Evolutionary conservation across 1,140 invertebrate species (phyloP), one percentile per base, ranked within the genome.

Genomic region (Melipona quadrifasciata): DNA sequence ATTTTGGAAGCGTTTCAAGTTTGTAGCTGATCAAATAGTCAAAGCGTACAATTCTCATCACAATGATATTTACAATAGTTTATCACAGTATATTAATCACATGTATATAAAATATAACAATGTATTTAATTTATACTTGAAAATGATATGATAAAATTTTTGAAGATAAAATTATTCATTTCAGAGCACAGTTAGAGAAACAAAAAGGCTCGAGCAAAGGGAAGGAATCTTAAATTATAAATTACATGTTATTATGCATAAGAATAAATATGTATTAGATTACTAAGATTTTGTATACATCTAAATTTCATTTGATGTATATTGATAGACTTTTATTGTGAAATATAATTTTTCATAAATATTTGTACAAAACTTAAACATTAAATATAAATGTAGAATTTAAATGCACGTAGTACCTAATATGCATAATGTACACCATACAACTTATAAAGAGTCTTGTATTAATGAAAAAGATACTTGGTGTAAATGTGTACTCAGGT

Each of bases 111-210:
- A 64, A 64, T 14, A 16, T 64, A n/a, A 70, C 39, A 39, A 39
- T 39, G 39, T 39, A 39, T 39, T 64, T 70, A 34, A 70, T 71
- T 10, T n/a, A 31, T 47, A 47, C 21, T 68, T 34, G 11, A 39
- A 39, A 21, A 21, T 1, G 14, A 82, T 24, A 85, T 39, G 55
- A 24, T 61, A 57, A 11, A 76, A 27, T 65, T 68, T 72, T 57
- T 72, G n/a, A 34, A 17, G 65, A 17, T 71, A n/a, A 6, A 61
- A 61, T 84, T 82, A 72, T 85, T 88, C 75, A 82, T 94, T 93
- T 84, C 90, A 95, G 94, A 75, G 92, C 93, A 64, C 94, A 95
- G 76, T 83, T 94, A 71, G 94, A 95, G 64, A 95, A 95, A 84
- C 94, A 95, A 75, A 94, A 94, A 86, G 78, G 85, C 61, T 82